These are phyloP conservation scores for Pseudolaguvia tuberculata DNA, from an alignment of 2,113 vertebrate species.

Conservation along the genomic window DNA sequence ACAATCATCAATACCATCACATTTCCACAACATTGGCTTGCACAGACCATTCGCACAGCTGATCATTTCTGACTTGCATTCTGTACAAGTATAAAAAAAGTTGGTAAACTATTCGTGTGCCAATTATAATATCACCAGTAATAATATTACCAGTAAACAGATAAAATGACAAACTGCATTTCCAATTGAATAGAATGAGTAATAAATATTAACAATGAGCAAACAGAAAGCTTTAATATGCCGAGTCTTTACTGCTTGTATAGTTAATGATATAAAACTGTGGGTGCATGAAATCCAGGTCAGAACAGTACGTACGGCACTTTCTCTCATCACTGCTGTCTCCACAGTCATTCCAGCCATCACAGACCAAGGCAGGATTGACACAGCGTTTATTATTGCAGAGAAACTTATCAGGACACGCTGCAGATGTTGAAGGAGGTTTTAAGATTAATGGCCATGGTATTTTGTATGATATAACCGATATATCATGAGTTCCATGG, in stretches of 20 bases:
- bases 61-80: slow-evolving; percentile 66
- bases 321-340: slow-evolving; percentile 78
- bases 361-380: slow-evolving; percentile 66
- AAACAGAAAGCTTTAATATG: too few relatives aligned
- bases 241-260: too few relatives aligned
- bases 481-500: not conserved
- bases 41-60: slow-evolving; percentile 77
- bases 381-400: slow-evolving; percentile 79
- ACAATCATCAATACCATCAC: slow-evolving; percentile 84
- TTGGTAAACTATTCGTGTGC: too few relatives aligned
- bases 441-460: not conserved
- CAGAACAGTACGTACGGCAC: slow-evolving; percentile 75
- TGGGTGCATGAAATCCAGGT: not conserved
- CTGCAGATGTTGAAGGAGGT: slow-evolving; percentile 56
- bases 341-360: slow-evolving; percentile 88
- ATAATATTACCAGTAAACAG: too few relatives aligned
- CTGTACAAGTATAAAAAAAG: slow-evolving; percentile 44
- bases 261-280: not conserved
- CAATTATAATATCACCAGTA: too few relatives aligned
- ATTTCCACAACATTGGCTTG: slow-evolving; percentile 83
- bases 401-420: slow-evolving; percentile 77
- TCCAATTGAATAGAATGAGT: not conserved
- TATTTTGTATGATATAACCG: not conserved
- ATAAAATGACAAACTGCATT: not conserved
- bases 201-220: too few relatives aligned